Base-by-base conservation (phyloP, 2,888 invertebrate species). In the Xestia ashworthii region DNA sequence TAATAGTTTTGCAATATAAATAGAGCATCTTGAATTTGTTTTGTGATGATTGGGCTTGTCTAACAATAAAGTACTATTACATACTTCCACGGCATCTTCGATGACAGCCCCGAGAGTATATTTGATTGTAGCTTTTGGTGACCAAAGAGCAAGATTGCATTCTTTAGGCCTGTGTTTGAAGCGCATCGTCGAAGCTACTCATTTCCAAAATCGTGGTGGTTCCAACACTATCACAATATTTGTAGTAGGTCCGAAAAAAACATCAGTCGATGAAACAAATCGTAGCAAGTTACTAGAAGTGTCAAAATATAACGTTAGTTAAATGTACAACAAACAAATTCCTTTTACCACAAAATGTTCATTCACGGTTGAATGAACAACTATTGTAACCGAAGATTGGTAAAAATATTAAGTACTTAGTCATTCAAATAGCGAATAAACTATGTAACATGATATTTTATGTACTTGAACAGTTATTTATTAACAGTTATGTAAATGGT, bases 351-450 rank as follows among this genome's bases (percentile, higher is more conserved):
- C 12, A 25, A 32, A 55, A 74, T 66, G 55, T 53, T 50, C 22
- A 41, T 83, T 74, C 70, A 60, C 6, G 72, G 71, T 16, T 75
- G 55, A 83, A 58, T 41, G 74, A 60, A 16, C 69, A 72, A 32
- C 58, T 68, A 41, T 77, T 84, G 76, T 80, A 80, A 85, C 50
- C 5, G 0, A 75, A 78, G 48, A 50, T 14, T 41, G 2, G 11
- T 41, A 80, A 82, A 85, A 82, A 72, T 79, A 64, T 50, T 75
- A 38, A 44, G 25, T 44, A 65, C 16, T 44, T n/a, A 44, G 67
- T 66, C 38, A 66, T 69, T 82, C 80, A 79, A 79, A 62, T 16
- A 78, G 55, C 73, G 48, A 67, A n/a, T 84, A 78, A 81, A 64
- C 68, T 82, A 12, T 62, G 75, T 68, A 68, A 75, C 71, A 14